Evolutionary conservation across 2,888 invertebrate species (phyloP).

Genomic region (Melanostoma mellinum): DNA sequence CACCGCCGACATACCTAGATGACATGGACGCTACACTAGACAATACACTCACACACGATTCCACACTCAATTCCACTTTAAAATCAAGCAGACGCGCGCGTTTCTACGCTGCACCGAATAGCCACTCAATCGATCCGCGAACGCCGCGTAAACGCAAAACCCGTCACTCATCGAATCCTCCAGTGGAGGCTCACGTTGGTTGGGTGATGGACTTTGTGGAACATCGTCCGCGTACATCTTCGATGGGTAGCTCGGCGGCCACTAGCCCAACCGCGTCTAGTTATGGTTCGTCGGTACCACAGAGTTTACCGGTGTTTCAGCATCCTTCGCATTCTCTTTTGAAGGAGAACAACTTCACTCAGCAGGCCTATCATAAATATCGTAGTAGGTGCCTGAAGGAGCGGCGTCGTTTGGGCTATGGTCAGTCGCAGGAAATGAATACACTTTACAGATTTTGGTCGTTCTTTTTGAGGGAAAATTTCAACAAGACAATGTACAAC

Average conservation of each 20-base stretch:
- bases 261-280: constrained; percentile 89
- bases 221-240: constrained; percentile 90
- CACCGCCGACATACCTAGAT: constrained; percentile 87
- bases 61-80: constrained; percentile 76
- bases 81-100: constrained; percentile 85
- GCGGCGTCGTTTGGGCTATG: constrained; percentile 95
- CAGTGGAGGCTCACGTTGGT: constrained; percentile 96
- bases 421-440: constrained; percentile 99
- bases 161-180: constrained; percentile 95
- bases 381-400: constrained; percentile 94
- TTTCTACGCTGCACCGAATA: constrained; percentile 97
- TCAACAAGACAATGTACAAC: constrained; percentile 98
- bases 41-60: constrained; percentile 68
- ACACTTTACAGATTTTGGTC: constrained; percentile 99
- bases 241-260: constrained; percentile 91
- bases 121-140: constrained; percentile 85
- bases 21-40: constrained; percentile 77
- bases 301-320: constrained; percentile 94
- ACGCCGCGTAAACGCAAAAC: constrained; percentile 94
- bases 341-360: constrained; percentile 98
- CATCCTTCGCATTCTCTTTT: constrained; percentile 98
- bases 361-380: constrained; percentile 98
- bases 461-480: constrained; percentile 98
- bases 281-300: constrained; percentile 90
- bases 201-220: constrained; percentile 98